These are phyloP conservation scores for Daktulosphaira vitifoliae DNA, from an alignment of 1,140 invertebrate genomes.

Conservation along the genomic window DNA sequence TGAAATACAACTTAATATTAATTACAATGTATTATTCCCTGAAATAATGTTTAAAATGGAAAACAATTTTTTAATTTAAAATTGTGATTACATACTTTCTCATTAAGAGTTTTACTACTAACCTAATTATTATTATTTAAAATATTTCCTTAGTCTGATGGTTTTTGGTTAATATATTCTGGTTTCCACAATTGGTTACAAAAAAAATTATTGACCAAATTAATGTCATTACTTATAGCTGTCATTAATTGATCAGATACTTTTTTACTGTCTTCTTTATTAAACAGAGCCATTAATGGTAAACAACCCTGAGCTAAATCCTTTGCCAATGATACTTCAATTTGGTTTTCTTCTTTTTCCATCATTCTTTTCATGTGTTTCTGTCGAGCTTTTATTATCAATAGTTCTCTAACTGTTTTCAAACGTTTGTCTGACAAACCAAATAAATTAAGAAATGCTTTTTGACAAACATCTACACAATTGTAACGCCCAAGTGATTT, in stretches of 20 bases:
- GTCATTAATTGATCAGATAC: constrained; percentile 35
- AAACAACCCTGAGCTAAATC: constrained; percentile 36
- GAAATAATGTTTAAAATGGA: no score
- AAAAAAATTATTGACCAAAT: constrained; percentile 50
- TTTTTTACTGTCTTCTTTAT: constrained; percentile 32
- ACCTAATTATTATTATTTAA: background rate
- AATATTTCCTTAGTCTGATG: constrained; percentile 20
- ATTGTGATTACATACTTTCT: no score
- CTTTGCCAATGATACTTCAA: constrained; percentile 34
- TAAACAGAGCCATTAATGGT: constrained; percentile 34
- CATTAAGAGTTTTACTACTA: no score
- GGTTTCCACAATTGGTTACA: constrained; percentile 51
- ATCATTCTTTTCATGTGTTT: constrained; percentile 39
- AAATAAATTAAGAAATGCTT: constrained; percentile 49
- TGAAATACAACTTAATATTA: no score
- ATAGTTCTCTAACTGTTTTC: constrained; percentile 46
- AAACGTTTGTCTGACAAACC: constrained; percentile 49
- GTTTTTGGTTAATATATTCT: constrained; percentile 45
- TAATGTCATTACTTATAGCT: constrained; percentile 42
- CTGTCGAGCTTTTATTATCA: constrained; percentile 43
- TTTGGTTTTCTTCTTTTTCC: constrained; percentile 36
- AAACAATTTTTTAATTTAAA: no score
- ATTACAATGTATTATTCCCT: no score
- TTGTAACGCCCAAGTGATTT: constrained; percentile 37
- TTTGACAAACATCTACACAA: constrained; percentile 47